Base-by-base conservation (phyloP, 2,113 vertebrate genomes). In the Ailuropoda melanoleuca region DNA sequence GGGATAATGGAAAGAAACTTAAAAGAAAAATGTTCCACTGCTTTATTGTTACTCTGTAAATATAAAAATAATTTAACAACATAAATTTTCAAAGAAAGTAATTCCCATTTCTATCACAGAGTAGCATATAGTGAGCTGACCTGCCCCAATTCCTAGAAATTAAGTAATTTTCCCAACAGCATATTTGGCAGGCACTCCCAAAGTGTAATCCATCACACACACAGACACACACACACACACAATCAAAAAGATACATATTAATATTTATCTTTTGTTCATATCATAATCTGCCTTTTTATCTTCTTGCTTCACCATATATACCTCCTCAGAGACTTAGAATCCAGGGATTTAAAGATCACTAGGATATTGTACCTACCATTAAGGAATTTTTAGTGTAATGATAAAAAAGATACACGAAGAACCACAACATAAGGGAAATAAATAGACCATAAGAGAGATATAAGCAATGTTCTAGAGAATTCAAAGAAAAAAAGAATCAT, bases 341-440 rank as follows among this genome's bases (percentile, higher is more conserved):
- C 18, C 31, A 80, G 58, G 8, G 14, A 90, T 96, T 86, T 68
- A 70, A 85, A 82, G 21, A 87, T 88, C 26, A 91, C 50, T 56
- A 56, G 50, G 21, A 72, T 58, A 83, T 1, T 64, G 4, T 68
- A 39, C 7, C 21, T 95, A 48, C 31, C 80, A 81, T 81, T 10
- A 60, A 62, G 60, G 60, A 91, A 74, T 46, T 62, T 74, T 74
- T 75, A 75, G 18, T 34, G 9, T 75, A 95, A 95, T 56, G n/a
- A 74, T 88, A 8, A 34, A 64, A 55, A 89, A 96, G 26, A 93
- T 64, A 78, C 29, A 50, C 26, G 64, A 95, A 90, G 82, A 97
- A 88, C 92, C 74, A 11, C 13, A 77, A 84, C 43, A 72, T 31
- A 86, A 93, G 21, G 43, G 26, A 88, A 70, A 89, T 85, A 68